phyloP scores from a whole-genome alignment of 2,113 vertebrate genomes.

The Pica pica region DNA sequence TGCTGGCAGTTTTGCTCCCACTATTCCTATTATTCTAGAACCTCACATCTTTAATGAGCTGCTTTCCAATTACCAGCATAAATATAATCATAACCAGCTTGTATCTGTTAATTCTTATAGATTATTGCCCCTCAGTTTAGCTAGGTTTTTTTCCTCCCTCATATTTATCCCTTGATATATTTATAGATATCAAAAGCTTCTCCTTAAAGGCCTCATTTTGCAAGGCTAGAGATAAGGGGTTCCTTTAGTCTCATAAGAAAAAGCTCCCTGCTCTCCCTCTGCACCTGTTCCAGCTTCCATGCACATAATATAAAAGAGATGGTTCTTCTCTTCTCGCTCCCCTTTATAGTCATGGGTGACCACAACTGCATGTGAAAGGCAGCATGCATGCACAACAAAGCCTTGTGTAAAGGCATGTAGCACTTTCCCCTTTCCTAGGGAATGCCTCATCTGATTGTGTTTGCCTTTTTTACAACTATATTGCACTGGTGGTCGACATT shows the following conservation, averaged over 20 bases:
- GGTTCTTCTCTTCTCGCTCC: background rate
- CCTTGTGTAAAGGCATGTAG: background rate
- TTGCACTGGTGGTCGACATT: background rate
- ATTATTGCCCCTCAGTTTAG: background rate
- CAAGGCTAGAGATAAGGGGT: background rate
- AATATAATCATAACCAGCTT: background rate
- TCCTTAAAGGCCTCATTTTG: background rate
- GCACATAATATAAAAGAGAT: background rate
- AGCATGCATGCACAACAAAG: background rate
- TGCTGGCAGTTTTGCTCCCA: background rate
- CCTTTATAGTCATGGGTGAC: background rate
- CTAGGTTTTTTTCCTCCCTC: background rate
- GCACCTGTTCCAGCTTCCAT: background rate
- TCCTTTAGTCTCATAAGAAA: background rate
- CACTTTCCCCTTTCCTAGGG: background rate
- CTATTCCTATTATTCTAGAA: background rate
- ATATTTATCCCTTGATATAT: background rate
- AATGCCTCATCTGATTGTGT: background rate
- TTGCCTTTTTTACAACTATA: background rate
- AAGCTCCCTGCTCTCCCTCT: background rate
- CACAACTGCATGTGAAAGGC: background rate
- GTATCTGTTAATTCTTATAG: background rate
- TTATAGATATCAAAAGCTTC: background rate
- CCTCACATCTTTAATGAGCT: background rate
- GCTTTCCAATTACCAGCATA: background rate